phyloP scores from a whole-genome alignment of 2,797 vertebrate genomes.

The Prunella strophiata region DNA sequence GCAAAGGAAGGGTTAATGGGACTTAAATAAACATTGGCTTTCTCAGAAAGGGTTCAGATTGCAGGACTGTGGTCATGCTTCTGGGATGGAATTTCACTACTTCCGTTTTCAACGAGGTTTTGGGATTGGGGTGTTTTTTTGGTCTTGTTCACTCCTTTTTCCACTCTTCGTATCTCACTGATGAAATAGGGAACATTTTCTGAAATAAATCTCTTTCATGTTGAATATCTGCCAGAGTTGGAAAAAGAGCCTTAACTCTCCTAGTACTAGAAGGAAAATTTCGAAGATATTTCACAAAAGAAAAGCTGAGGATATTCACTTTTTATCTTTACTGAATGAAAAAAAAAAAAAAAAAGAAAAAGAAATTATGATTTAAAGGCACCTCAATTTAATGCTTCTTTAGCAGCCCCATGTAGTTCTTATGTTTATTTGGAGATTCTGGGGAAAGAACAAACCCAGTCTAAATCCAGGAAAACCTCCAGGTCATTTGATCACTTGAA shows the following conservation, averaged over 20 bases:
- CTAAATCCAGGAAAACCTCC: background rate
- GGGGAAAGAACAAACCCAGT: background rate
- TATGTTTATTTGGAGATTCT: background rate
- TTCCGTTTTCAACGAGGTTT: constrained; percentile 19
- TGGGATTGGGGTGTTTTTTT: background rate
- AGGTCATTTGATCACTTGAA: background rate
- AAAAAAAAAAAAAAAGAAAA: background rate
- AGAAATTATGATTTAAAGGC: background rate
- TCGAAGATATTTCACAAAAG: background rate
- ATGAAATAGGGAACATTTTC: constrained; percentile 16
- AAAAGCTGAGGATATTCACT: background rate
- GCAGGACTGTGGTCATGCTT: background rate
- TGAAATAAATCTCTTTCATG: constrained; percentile 31
- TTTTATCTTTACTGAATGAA: background rate
- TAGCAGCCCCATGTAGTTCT: background rate
- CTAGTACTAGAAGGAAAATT: background rate
- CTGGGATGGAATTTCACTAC: constrained; percentile 21
- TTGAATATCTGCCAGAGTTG: background rate
- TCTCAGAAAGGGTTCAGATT: background rate
- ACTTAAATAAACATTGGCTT: background rate
- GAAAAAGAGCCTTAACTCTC: background rate
- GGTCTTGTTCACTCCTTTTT: constrained; percentile 37
- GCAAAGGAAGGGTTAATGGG: constrained; percentile 21
- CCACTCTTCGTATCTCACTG: background rate
- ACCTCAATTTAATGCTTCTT: background rate